These are phyloP conservation scores for Sorex araneus DNA, from an alignment of 2,113 vertebrate species.

Conservation along the genomic window DNA sequence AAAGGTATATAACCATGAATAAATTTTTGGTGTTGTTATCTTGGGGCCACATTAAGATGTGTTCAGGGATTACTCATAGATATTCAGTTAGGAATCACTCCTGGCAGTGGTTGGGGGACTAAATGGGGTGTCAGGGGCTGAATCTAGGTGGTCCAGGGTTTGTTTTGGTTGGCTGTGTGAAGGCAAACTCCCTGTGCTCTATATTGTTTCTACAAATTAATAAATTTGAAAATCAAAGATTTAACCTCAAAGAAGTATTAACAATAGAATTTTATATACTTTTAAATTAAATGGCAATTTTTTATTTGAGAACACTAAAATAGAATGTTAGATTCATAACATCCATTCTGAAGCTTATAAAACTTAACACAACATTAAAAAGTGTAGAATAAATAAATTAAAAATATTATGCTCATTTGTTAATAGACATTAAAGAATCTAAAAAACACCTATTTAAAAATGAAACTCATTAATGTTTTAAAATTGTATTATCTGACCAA, in stretches of 20 bases:
- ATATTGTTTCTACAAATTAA: neutral
- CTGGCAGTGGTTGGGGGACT: too few species aligned
- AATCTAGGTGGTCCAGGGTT: too few species aligned
- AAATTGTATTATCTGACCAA: neutral
- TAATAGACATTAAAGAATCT: neutral
- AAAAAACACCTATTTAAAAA: neutral
- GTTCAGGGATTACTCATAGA: too few species aligned
- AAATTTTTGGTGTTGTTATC: too few species aligned
- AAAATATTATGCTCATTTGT: too few species aligned
- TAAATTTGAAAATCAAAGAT: neutral
- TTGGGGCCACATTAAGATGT: too few species aligned
- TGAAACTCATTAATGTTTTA: neutral
- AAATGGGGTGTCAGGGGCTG: too few species aligned
- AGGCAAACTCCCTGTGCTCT: neutral
- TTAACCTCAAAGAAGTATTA: neutral
- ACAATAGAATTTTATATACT: neutral
- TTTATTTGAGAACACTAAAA: neutral
- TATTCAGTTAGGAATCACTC: too few species aligned
- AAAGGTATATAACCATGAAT: too few species aligned
- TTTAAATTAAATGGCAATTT: neutral
- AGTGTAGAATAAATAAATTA: neutral
- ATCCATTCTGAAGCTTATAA: neutral
- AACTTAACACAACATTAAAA: neutral
- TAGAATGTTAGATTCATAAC: neutral
- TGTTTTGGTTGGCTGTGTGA: too few species aligned